phyloP scores from a whole-genome alignment of 1,140 invertebrate genomes.

The Microplitis mediator region DNA sequence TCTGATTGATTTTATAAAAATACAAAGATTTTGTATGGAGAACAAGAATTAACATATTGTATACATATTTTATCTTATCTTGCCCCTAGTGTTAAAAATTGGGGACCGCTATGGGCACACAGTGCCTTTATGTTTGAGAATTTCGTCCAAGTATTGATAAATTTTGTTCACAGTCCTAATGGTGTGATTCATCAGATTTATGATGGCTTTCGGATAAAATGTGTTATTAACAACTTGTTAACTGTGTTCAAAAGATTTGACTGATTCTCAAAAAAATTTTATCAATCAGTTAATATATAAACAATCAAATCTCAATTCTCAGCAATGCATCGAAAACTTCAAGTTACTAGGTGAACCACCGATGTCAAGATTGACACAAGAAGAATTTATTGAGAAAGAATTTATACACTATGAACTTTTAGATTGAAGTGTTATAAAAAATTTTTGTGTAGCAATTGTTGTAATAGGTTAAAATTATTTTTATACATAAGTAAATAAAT shows the following conservation, averaged over 20 bases:
- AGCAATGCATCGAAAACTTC: not conserved
- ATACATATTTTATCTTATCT: constrained; percentile 36
- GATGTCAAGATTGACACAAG: not conserved
- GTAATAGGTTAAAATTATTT: too few relatives aligned
- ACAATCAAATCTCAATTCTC: not conserved
- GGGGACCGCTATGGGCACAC: constrained; percentile 33
- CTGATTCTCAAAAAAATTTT: too few relatives aligned
- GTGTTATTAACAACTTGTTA: too few relatives aligned
- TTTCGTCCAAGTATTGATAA: constrained; percentile 16
- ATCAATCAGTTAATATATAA: not conserved
- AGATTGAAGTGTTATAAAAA: too few relatives aligned
- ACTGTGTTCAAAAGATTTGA: too few relatives aligned
- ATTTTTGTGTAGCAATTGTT: too few relatives aligned
- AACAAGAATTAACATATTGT: constrained; percentile 34
- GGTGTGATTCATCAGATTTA: not conserved
- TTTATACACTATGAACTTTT: too few relatives aligned
- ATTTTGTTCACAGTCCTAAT: constrained; percentile 27
- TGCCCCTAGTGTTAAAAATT: constrained; percentile 27
- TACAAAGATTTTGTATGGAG: constrained; percentile 32
- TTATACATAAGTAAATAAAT: too few relatives aligned
- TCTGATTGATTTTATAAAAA: constrained; percentile 36
- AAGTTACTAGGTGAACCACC: not conserved
- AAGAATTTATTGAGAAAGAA: not conserved
- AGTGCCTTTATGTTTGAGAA: constrained; percentile 32
- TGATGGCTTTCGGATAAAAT: too few relatives aligned